These are phyloP conservation scores for Carabus problematicus DNA, from an alignment of 2,888 invertebrate genomes.

Conservation along the genomic window DNA sequence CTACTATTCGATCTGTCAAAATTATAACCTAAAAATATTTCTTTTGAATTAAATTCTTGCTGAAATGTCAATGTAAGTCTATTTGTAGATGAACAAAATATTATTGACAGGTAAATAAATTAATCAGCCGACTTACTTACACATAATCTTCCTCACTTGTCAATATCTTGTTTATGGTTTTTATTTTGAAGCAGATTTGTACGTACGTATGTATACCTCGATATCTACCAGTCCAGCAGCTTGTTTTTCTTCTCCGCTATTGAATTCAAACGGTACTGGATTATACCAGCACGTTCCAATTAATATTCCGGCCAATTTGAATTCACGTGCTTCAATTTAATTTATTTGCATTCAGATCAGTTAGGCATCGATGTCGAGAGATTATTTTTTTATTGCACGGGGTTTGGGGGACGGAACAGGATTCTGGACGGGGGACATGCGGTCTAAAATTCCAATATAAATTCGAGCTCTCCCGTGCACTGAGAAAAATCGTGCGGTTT, in stretches of 20 bases:
- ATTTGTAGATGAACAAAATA: too few relatives aligned
- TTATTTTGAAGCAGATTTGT: too few relatives aligned
- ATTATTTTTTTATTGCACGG: slow-evolving; percentile 22
- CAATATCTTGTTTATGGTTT: too few relatives aligned
- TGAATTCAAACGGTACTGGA: slow-evolving; percentile 24
- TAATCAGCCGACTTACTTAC: too few relatives aligned
- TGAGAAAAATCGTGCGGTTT: slow-evolving; percentile 2
- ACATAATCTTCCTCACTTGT: too few relatives aligned
- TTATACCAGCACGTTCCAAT: slow-evolving; percentile 27
- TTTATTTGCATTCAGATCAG: slow-evolving; percentile 29
- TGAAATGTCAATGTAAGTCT: too few relatives aligned
- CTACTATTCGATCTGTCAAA: too few relatives aligned
- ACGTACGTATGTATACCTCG: too few relatives aligned
- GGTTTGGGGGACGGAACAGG: neutral
- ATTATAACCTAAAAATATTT: too few relatives aligned
- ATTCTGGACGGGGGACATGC: neutral
- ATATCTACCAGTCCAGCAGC: neutral
- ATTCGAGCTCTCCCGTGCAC: neutral
- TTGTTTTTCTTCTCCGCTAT: slow-evolving; percentile 27
- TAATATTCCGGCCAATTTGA: slow-evolving; percentile 27
- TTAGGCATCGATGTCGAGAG: slow-evolving; percentile 1
- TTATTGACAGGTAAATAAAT: too few relatives aligned
- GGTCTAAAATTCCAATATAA: slow-evolving; percentile 4
- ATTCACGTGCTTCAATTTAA: slow-evolving; percentile 29
- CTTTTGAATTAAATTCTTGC: too few relatives aligned